Evolutionary conservation across 2,888 invertebrate genomes (phyloP).

Genomic region (Papilio gigon): DNA sequence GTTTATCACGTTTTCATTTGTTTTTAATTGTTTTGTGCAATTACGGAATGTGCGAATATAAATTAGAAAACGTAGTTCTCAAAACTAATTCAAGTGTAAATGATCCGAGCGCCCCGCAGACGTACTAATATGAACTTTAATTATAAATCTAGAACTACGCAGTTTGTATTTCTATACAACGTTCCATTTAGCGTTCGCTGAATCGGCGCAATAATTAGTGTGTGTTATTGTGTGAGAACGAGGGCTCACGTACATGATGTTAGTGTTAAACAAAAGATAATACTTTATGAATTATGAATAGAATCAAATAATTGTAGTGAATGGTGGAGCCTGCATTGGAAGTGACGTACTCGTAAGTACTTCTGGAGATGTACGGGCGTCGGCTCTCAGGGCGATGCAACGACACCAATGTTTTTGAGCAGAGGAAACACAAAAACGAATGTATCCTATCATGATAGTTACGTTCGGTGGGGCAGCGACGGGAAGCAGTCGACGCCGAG

Average conservation of each 20-base stretch:
- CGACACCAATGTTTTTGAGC: too few species aligned
- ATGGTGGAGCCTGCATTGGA: neutral
- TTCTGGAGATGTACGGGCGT: too few species aligned
- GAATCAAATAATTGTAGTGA: too few species aligned
- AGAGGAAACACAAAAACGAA: too few species aligned
- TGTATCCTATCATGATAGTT: too few species aligned
- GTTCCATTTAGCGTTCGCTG: neutral
- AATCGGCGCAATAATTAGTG: slow-evolving; percentile 6
- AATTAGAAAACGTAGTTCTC: neutral
- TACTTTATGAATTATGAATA: neutral
- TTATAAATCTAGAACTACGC: slow-evolving; percentile 11
- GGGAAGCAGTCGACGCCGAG: too few species aligned
- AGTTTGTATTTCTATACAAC: slow-evolving; percentile 2
- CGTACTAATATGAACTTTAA: slow-evolving; percentile 16
- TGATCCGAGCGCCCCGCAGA: slow-evolving; percentile 1
- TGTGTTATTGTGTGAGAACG: neutral
- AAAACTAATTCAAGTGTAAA: slow-evolving; percentile 6
- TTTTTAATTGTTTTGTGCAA: neutral
- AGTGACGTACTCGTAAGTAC: too few species aligned
- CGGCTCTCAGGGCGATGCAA: too few species aligned
- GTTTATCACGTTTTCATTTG: neutral
- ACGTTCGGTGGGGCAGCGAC: too few species aligned
- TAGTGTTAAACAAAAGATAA: neutral
- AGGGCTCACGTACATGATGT: neutral
- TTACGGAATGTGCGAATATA: neutral